Evolutionary conservation across 2,888 invertebrate genomes (phyloP).

Genomic region (Hydrotaea cyrtoneurina): DNA sequence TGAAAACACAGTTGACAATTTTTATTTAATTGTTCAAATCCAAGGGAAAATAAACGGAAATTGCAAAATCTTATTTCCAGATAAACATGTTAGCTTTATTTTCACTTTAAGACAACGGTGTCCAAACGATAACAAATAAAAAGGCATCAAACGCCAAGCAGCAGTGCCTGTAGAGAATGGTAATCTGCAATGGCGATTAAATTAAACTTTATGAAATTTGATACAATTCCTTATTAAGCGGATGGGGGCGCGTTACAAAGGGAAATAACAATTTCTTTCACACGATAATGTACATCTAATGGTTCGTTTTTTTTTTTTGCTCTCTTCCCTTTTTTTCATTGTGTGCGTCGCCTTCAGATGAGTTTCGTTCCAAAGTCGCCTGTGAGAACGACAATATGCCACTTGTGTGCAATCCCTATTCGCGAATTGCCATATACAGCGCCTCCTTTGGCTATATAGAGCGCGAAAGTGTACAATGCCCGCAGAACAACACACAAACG

Average conservation of each 20-base stretch:
- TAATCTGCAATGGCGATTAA: slow-evolving; percentile 24
- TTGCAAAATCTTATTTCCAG: slow-evolving; percentile 56
- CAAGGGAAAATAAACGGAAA: slow-evolving; percentile 46
- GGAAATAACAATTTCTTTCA: not conserved
- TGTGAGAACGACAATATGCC: slow-evolving; percentile 95
- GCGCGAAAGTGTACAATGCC: slow-evolving; percentile 92
- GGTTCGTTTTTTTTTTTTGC: slow-evolving; percentile 17
- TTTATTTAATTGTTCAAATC: slow-evolving; percentile 50
- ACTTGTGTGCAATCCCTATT: slow-evolving; percentile 92
- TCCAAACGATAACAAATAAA: not conserved
- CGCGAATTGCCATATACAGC: slow-evolving; percentile 94
- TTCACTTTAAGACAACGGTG: slow-evolving; percentile 4
- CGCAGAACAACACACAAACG: slow-evolving; percentile 82
- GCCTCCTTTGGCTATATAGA: slow-evolving; percentile 95
- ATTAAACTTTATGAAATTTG: slow-evolving; percentile 35
- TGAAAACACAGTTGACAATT: slow-evolving; percentile 38
- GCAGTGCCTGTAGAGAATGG: not conserved
- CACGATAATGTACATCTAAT: slow-evolving; percentile 37
- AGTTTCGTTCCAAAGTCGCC: slow-evolving; percentile 95
- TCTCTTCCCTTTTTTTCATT: not conserved
- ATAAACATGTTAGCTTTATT: slow-evolving; percentile 52
- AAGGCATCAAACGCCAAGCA: not conserved
- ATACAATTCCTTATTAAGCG: slow-evolving; percentile 7
- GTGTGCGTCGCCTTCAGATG: slow-evolving; percentile 85
- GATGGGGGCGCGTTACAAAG: not conserved